Percentiles rank a stretch among this genome's conserved stretches.
Conservation (phyloP, 2,797 vertebrate genomes). For the Rachycentron canadum region DNA sequence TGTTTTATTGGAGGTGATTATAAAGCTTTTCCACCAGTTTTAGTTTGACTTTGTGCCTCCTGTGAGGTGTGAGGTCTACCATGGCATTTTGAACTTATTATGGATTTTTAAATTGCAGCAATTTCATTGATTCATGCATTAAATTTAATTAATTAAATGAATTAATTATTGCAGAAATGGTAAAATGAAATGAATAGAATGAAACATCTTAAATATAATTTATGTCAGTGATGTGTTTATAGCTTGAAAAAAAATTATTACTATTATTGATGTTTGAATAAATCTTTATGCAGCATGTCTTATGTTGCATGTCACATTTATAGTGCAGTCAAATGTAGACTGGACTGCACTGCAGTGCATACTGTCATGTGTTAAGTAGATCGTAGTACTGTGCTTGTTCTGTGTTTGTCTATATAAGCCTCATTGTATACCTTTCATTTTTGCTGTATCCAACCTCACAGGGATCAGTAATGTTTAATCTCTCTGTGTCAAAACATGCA, state of each 20-base stretch:
- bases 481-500: slow-evolving; percentile 10
- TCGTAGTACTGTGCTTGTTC: background rate
- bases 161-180: background rate
- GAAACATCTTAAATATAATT: background rate
- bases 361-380: too few relatives aligned
- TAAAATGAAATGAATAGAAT: background rate
- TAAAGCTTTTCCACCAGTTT: slow-evolving; percentile 10
- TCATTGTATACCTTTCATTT: background rate
- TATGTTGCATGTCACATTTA: background rate
- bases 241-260: too few relatives aligned
- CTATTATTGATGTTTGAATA: background rate
- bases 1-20: slow-evolving; percentile 38
- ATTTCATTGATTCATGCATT: background rate
- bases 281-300: background rate
- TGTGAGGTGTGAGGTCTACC: background rate
- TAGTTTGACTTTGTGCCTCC: slow-evolving; percentile 11
- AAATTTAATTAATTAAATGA: too few relatives aligned
- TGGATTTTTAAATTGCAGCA: background rate
- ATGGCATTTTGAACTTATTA: slow-evolving; percentile 2
- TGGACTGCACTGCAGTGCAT: too few relatives aligned
- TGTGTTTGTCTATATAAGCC: background rate
- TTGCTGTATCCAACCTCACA: background rate
- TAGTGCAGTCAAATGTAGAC: too few relatives aligned
- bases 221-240: too few relatives aligned
- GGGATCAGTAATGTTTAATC: slow-evolving; percentile 8